Conservation (phyloP, 2,113 vertebrate species). For the Sarotherodon lohbergeri region DNA sequence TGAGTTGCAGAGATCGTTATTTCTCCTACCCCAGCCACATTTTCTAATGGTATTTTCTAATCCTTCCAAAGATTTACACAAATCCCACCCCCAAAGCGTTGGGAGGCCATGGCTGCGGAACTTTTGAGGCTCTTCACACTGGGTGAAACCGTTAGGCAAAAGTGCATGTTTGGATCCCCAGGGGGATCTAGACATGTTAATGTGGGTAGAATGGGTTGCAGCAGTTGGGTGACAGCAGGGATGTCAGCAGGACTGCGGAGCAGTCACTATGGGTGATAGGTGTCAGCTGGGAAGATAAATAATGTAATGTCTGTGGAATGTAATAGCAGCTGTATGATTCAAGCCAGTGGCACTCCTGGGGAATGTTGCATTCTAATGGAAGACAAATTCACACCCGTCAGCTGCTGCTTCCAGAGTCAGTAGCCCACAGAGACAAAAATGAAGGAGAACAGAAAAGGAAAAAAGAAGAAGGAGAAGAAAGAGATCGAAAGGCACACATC, state of each 20-base stretch:
- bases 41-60: not conserved
- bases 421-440: not conserved
- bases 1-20: not conserved
- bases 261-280: constrained; percentile 25
- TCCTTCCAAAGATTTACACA: not conserved
- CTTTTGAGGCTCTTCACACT: not conserved
- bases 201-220: constrained; percentile 18
- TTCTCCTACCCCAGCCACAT: not conserved
- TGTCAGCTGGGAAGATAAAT: constrained; percentile 53
- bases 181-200: constrained; percentile 9
- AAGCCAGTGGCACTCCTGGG: constrained; percentile 24
- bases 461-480: not conserved
- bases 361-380: constrained; percentile 7
- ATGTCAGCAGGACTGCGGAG: constrained; percentile 21
- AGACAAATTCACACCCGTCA: constrained; percentile 19
- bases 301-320: constrained; percentile 39
- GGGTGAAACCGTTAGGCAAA: not conserved
- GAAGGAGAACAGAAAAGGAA: not conserved
- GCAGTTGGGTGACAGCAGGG: constrained; percentile 18
- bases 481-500: not conserved
- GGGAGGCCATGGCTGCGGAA: not conserved
- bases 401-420: not conserved
- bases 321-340: constrained; percentile 30
- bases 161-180: constrained; percentile 1
- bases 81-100: not conserved